These are phyloP conservation scores for Chymomyza procnemis DNA, from an alignment of 2,888 invertebrate species.

Conservation along the genomic window DNA sequence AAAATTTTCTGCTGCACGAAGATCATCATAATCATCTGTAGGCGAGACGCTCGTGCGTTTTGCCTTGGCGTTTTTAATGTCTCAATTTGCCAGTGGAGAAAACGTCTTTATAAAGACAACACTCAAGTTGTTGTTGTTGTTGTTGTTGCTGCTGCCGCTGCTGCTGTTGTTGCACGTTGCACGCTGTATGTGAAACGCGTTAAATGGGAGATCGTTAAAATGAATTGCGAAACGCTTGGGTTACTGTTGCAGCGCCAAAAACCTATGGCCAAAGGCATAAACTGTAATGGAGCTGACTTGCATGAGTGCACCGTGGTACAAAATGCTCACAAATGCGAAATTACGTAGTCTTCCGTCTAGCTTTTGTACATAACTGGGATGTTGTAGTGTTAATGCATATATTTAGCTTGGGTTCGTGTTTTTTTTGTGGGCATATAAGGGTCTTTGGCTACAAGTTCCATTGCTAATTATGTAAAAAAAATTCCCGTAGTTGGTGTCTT, in stretches of 20 bases:
- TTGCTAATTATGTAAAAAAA: too few relatives aligned
- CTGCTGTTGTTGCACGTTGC: constrained; percentile 37
- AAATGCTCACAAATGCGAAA: background rate
- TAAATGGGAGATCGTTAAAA: constrained; percentile 70
- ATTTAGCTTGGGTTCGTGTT: too few relatives aligned
- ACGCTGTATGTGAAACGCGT: constrained; percentile 61
- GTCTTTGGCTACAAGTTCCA: too few relatives aligned
- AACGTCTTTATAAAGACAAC: constrained; percentile 60
- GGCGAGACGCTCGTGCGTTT: constrained; percentile 5
- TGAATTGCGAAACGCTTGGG: constrained; percentile 50
- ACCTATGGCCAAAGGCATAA: constrained; percentile 28
- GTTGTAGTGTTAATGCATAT: too few relatives aligned
- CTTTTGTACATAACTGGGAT: background rate
- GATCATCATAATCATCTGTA: background rate
- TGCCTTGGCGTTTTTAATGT: constrained; percentile 67
- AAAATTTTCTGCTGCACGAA: constrained; percentile 41
- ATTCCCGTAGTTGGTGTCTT: too few relatives aligned
- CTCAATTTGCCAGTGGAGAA: constrained; percentile 69
- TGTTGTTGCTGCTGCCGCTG: constrained; percentile 4
- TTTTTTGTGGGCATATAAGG: too few relatives aligned
- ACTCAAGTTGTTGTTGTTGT: constrained; percentile 15
- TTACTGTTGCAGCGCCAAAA: constrained; percentile 21
- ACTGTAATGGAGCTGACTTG: constrained; percentile 32
- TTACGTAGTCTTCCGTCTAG: background rate
- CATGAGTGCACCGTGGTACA: constrained; percentile 21